Conservation (phyloP, 2,888 invertebrate genomes). For the Timandra comae region DNA sequence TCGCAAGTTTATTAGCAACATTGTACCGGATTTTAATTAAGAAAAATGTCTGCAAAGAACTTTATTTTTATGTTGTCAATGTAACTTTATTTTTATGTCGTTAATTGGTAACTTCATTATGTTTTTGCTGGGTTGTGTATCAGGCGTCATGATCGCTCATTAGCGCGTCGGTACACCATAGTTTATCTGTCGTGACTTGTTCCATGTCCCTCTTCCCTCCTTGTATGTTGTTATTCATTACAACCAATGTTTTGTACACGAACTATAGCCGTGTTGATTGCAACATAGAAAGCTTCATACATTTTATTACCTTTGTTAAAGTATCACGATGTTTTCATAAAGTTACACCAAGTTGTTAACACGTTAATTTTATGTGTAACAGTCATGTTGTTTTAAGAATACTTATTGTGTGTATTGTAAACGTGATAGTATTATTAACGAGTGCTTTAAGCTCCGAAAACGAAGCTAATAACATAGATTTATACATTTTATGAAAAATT, state of each 20-base stretch:
- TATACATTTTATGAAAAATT: no score
- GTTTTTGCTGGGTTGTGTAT: conserved; percentile 2
- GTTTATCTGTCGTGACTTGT: conserved; percentile 47
- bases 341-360: no score
- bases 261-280: neutral
- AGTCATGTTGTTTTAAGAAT: no score
- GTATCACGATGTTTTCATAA: neutral
- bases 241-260: conserved; percentile 1
- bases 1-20: no score
- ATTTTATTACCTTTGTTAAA: neutral
- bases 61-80: no score
- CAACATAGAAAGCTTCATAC: neutral
- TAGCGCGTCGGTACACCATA: conserved; percentile 41
- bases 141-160: conserved; percentile 54
- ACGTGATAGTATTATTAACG: no score
- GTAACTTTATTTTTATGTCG: neutral
- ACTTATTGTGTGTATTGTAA: no score
- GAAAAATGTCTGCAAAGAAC: no score
- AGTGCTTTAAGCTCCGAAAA: no score
- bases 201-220: conserved; percentile 22
- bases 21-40: no score
- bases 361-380: no score
- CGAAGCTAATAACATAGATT: no score
- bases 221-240: conserved; percentile 7
- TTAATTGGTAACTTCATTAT: neutral